A percentile compares a stretch with the other conserved stretches of the same genome.
Conservation (phyloP, 2,888 invertebrate species). For the Kryphioiulus occultus region DNA sequence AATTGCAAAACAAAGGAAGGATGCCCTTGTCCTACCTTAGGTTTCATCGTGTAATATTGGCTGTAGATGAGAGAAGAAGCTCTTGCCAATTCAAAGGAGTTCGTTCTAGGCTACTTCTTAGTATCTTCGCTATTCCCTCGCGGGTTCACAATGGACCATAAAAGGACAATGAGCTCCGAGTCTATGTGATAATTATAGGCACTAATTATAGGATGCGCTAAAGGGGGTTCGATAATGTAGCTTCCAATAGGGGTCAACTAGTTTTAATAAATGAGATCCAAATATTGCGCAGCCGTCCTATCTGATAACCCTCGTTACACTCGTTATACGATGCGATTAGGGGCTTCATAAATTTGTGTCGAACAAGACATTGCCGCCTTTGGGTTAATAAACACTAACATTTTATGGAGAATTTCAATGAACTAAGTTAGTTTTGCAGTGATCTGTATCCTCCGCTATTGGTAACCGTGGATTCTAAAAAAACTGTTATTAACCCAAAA, state of each 20-base stretch:
- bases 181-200: conserved; percentile 26
- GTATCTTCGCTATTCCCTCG: conserved; percentile 14
- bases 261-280: background rate
- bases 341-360: background rate
- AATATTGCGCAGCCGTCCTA: background rate
- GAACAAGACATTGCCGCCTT: background rate
- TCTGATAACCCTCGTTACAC: background rate
- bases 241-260: background rate
- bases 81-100: background rate
- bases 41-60: background rate
- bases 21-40: background rate
- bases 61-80: too few species aligned
- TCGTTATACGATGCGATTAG: background rate
- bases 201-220: conserved; percentile 39
- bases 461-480: too few species aligned
- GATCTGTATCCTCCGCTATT: too few species aligned
- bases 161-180: conserved; percentile 32
- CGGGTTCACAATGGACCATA: conserved; percentile 33
- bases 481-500: too few species aligned
- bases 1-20: conserved; percentile 19
- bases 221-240: background rate
- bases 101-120: background rate
- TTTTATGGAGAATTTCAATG: background rate
- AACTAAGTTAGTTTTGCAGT: background rate
- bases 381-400: background rate